These are phyloP conservation scores for Oxyruncus cristatus DNA, from an alignment of 2,113 vertebrate genomes.

Conservation along the genomic window DNA sequence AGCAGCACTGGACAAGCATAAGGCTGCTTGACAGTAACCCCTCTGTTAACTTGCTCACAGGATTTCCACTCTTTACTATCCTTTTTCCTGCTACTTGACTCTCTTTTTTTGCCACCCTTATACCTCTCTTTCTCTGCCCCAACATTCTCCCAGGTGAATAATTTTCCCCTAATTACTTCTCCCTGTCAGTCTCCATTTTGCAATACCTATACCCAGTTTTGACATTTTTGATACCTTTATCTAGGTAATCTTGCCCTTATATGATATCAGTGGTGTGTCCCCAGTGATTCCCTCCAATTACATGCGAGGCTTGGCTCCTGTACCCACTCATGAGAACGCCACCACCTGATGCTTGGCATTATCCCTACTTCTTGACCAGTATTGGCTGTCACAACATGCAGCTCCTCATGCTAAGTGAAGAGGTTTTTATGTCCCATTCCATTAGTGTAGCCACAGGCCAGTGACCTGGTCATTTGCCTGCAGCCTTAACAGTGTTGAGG, in stretches of 20 bases:
- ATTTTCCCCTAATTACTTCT: not conserved
- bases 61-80: not conserved
- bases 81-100: not conserved
- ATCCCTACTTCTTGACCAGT: not conserved
- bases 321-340: not conserved
- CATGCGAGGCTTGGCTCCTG: not conserved
- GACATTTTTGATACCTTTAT: not conserved
- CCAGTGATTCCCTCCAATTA: not conserved
- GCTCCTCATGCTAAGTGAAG: not conserved
- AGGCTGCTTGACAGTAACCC: not conserved
- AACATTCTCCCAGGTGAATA: not conserved
- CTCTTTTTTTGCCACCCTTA: not conserved
- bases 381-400: not conserved
- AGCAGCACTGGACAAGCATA: not conserved
- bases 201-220: not conserved
- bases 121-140: not conserved
- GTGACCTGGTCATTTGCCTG: not conserved
- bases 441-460: too few species aligned
- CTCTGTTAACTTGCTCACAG: not conserved
- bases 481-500: not conserved
- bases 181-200: not conserved
- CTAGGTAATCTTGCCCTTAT: not conserved
- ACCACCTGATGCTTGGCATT: not conserved
- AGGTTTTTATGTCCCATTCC: fast-evolving
- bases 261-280: not conserved